Percentiles rank a stretch among this genome's conserved stretches.
These are phyloP conservation scores for Notarius quadriscutis DNA, from an alignment of 2,113 vertebrate genomes.

Conservation along the genomic window DNA sequence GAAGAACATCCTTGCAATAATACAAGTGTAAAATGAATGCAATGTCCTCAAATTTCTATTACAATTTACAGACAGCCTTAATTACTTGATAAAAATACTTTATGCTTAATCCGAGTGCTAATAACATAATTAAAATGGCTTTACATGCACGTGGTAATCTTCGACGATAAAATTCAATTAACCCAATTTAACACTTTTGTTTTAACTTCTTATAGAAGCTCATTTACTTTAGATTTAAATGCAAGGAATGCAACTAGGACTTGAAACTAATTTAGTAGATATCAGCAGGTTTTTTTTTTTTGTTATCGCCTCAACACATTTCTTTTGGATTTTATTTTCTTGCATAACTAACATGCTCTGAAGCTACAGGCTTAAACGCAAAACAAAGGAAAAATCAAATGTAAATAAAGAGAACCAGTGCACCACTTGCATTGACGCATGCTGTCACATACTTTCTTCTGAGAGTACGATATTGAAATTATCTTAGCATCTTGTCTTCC, in stretches of 20 bases:
- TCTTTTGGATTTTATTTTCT: constrained; percentile 47
- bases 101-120: constrained; percentile 74
- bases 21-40: constrained; percentile 54
- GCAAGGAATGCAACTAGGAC: constrained; percentile 66
- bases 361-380: background rate
- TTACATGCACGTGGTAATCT: constrained; percentile 74
- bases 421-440: background rate
- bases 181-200: constrained; percentile 75
- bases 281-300: constrained; percentile 65
- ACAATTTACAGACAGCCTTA: constrained; percentile 68
- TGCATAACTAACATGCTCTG: background rate
- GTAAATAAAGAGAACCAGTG: background rate
- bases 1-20: constrained; percentile 54
- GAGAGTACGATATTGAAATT: constrained; percentile 11
- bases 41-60: constrained; percentile 61
- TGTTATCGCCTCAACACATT: constrained; percentile 62
- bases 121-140: constrained; percentile 75
- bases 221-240: constrained; percentile 72
- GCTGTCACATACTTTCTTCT: background rate
- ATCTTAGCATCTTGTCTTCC: constrained; percentile 55
- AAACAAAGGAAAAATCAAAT: background rate
- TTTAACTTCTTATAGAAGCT: constrained; percentile 72
- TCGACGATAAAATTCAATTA: constrained; percentile 79
- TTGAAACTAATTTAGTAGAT: constrained; percentile 61
- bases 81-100: constrained; percentile 71